Percentiles rank a stretch among this genome's conserved stretches.
Evolutionary conservation across 2,113 vertebrate genomes (phyloP).

Genomic region (Pedionomus torquatus): DNA sequence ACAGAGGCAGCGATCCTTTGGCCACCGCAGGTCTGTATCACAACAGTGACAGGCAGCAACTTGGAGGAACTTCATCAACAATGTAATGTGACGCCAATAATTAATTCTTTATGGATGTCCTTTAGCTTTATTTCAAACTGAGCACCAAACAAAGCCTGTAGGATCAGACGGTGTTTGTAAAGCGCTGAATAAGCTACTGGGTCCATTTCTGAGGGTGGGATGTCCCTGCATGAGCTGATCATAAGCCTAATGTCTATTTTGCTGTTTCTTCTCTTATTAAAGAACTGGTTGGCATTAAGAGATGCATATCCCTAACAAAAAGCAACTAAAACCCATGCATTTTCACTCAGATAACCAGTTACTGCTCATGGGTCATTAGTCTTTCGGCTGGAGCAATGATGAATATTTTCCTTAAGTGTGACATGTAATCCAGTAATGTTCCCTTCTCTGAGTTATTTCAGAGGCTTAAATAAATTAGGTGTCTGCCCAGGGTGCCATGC

Average conservation of each 20-base stretch:
- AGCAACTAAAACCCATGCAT: no score
- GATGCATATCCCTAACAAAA: no score
- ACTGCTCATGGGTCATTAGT: slow-evolving; percentile 14
- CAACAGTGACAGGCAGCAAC: neutral
- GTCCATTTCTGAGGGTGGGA: neutral
- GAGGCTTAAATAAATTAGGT: slow-evolving; percentile 97
- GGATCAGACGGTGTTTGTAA: neutral
- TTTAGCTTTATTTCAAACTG: neutral
- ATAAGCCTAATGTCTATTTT: neutral
- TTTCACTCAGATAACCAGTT: slow-evolving; percentile 13
- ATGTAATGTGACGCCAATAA: neutral
- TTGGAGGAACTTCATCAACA: neutral
- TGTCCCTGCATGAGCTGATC: neutral
- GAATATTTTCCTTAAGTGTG: slow-evolving; percentile 85
- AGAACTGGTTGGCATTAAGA: neutral
- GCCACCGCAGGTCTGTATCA: neutral
- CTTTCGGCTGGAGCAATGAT: slow-evolving; percentile 72
- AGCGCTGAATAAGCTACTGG: neutral
- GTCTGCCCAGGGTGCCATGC: slow-evolving; percentile 88
- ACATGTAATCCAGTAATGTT: slow-evolving; percentile 77
- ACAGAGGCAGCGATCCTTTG: neutral
- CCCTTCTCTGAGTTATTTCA: slow-evolving; percentile 84
- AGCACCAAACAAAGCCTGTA: neutral
- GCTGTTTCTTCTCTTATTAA: neutral
- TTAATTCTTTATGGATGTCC: neutral